Evolutionary conservation across 2,888 invertebrate genomes (phyloP), one percentile per base, ranked within the genome.

Genomic region (Eugnorisma glareosa): DNA sequence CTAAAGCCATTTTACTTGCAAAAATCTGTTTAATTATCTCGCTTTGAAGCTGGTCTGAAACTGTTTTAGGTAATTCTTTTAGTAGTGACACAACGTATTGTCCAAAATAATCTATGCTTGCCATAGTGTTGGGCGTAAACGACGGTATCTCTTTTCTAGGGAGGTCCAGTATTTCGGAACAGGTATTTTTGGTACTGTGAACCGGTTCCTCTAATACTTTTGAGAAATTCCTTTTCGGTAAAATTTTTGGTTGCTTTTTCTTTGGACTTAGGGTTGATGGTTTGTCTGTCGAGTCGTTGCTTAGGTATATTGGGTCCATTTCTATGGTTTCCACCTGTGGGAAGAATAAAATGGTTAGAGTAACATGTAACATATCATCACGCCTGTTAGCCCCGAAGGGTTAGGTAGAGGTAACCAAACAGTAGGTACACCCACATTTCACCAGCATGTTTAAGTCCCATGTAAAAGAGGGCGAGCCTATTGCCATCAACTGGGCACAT

Each of bases 21-120:
- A 88, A 63, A 59, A 89, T 85, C 35, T 85, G 91, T 54, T 89
- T 89, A 7, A 92, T 83, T 31, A 94, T 91, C 6, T 93, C 91
- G 15, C 85, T 87, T 82, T 94, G 94, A 0, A 94, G 40, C 10
- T 86, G 84, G 75, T 90, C 90, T 0, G 93, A 91, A 0, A 89
- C 84, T 0, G 87, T 57, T 61, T 88, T 89, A 0, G 94, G 94
- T 6, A 94, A 31, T n/a, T 91, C 89, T 77, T 87, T 90, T 24
- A 94, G 70, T 64, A 94, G 70, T 0, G 92, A 90, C 0, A 86
- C 87, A 1, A 93, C 35, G 37, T 94, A 94, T 72, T 87, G 88
- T 0, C 91, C 92, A 40, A 94, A 94, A 31, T 89, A 79, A 37
- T 93, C 91, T 10, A 92, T 28, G 3, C 86, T 88, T 13, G 89